Evolutionary conservation across 2,113 vertebrate genomes (phyloP).

Genomic region (Sinocyclocheilus anshuiensis): DNA sequence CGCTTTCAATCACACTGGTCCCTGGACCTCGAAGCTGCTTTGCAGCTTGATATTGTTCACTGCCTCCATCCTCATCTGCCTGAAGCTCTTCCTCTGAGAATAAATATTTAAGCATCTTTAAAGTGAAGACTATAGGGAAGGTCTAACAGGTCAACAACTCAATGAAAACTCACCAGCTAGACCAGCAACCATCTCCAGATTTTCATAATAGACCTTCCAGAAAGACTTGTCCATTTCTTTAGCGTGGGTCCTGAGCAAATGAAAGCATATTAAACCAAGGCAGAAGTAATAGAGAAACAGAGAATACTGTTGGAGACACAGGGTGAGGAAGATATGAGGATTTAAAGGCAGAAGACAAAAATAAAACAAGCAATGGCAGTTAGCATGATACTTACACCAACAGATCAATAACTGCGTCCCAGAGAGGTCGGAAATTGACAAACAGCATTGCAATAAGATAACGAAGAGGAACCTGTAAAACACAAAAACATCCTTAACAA

Average conservation of each 20-base stretch:
- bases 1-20: constrained; percentile 73
- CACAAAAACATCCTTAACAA: constrained; percentile 10
- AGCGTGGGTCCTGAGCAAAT: constrained; percentile 83
- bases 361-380: not conserved
- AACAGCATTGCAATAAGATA: constrained; percentile 95
- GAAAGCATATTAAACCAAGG: not conserved
- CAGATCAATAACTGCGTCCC: constrained; percentile 93
- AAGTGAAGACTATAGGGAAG: not conserved
- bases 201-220: constrained; percentile 90
- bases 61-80: constrained; percentile 28
- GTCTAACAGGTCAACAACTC: not conserved
- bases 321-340: not conserved
- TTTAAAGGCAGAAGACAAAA: not conserved
- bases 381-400: constrained; percentile 80
- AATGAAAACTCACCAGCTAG: constrained; percentile 68
- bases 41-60: constrained; percentile 34
- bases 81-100: constrained; percentile 84
- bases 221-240: constrained; percentile 93
- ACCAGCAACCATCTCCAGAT: constrained; percentile 87
- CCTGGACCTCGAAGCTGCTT: constrained; percentile 55
- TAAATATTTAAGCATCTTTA: not conserved
- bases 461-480: constrained; percentile 86
- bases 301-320: not conserved
- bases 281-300: not conserved
- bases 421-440: constrained; percentile 92